A percentile compares a stretch with the other conserved stretches of the same genome.
phyloP scores from a whole-genome alignment of 2,797 vertebrate species.

The Hemitrygon akajei region DNA sequence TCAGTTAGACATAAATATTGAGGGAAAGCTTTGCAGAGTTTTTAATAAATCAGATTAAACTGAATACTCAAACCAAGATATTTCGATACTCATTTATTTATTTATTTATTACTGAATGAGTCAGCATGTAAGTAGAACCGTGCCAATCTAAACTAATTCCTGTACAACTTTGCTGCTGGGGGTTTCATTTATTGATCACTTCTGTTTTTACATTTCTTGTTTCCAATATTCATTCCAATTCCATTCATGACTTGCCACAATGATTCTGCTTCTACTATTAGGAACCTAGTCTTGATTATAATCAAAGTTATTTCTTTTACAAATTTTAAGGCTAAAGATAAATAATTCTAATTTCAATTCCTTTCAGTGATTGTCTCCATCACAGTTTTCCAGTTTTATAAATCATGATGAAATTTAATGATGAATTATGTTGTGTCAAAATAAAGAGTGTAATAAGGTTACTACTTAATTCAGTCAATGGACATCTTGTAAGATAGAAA shows the following conservation, averaged over 20 bases:
- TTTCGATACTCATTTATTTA: not conserved
- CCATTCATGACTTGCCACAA: not conserved
- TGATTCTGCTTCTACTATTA: not conserved
- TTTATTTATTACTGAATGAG: not conserved
- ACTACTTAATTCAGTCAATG: not conserved
- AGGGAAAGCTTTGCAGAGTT: not conserved
- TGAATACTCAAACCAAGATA: not conserved
- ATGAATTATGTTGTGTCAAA: not conserved
- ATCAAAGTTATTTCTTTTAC: not conserved
- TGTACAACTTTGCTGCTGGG: not conserved
- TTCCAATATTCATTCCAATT: not conserved
- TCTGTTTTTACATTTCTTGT: not conserved
- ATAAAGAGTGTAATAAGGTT: not conserved
- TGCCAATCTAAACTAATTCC: not conserved
- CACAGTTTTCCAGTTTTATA: not conserved
- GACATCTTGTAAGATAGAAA: not conserved
- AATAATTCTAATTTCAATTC: not conserved
- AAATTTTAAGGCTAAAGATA: not conserved
- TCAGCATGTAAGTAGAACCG: not conserved
- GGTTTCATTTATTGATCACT: not conserved
- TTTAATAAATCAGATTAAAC: not conserved
- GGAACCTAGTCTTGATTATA: not conserved
- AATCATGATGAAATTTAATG: not conserved
- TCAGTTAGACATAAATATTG: not conserved
- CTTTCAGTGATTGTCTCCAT: not conserved